Evolutionary conservation across 2,888 invertebrate genomes (phyloP).

Genomic region (Drosophila neonasuta): DNA sequence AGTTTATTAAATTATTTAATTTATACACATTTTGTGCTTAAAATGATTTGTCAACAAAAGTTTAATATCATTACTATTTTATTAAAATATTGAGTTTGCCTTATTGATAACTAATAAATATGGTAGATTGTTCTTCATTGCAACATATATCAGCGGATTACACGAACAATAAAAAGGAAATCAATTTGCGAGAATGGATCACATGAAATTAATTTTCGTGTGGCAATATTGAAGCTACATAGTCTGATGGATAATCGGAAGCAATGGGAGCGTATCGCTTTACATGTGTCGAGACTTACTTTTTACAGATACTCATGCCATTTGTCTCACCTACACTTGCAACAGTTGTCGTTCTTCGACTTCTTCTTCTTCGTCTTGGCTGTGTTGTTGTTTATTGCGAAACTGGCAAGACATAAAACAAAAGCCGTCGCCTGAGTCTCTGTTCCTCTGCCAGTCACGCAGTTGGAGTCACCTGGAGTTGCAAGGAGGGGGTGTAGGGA

Average conservation of each 20-base stretch:
- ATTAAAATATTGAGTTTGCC: neutral
- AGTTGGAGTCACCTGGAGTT: conserved; percentile 25
- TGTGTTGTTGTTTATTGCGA: conserved; percentile 31
- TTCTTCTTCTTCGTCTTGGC: conserved; percentile 1
- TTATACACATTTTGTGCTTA: too few relatives aligned
- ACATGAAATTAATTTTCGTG: conserved; percentile 4
- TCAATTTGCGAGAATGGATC: neutral
- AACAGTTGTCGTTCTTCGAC: conserved; percentile 4
- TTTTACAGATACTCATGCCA: conserved; percentile 19
- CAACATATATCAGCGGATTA: neutral
- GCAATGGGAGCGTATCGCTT: conserved; percentile 20
- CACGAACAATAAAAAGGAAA: neutral
- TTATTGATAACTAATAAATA: neutral
- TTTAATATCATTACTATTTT: too few relatives aligned
- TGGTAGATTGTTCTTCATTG: too few relatives aligned
- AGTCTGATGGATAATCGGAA: conserved; percentile 15
- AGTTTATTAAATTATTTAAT: too few relatives aligned
- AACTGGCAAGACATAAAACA: conserved; percentile 46
- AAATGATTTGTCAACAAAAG: too few relatives aligned
- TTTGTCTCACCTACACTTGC: conserved; percentile 49
- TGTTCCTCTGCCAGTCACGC: conserved; percentile 36
- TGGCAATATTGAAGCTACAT: neutral
- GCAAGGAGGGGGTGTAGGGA: conserved; percentile 1
- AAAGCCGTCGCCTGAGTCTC: conserved; percentile 40
- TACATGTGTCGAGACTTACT: conserved; percentile 30